A percentile compares a stretch with the other conserved stretches of the same genome.
Evolutionary conservation across 2,888 invertebrate species (phyloP).

Genomic region (Drosophila tripunctata): DNA sequence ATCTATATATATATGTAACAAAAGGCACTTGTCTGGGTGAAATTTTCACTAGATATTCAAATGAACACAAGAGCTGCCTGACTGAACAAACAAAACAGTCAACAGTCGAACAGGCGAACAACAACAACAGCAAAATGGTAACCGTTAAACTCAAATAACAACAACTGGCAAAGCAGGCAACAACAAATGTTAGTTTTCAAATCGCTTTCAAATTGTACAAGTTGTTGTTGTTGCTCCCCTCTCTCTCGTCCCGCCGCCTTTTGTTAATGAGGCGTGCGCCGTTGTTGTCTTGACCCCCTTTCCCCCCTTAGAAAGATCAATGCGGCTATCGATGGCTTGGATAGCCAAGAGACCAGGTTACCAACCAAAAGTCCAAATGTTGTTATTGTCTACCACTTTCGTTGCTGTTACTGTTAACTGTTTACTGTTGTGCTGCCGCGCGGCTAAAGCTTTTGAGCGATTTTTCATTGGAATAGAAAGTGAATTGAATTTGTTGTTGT

Average conservation of each 20-base stretch:
- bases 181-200: conserved; percentile 60
- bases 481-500: conserved; percentile 72
- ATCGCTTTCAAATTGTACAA: conserved; percentile 71
- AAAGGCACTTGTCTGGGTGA: conserved; percentile 79
- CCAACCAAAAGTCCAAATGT: conserved; percentile 51
- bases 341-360: conserved; percentile 33
- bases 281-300: conserved; percentile 45
- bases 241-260: conserved; percentile 52
- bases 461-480: conserved; percentile 81
- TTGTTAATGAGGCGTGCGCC: conserved; percentile 76
- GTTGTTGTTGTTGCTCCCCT: conserved; percentile 31
- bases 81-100: conserved; percentile 66
- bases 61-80: conserved; percentile 56
- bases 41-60: conserved; percentile 80
- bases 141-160: conserved; percentile 72
- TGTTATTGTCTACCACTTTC: conserved; percentile 69
- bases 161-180: conserved; percentile 28
- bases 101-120: conserved; percentile 57
- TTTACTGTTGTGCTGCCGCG: too few species aligned
- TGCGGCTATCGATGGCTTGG: conserved; percentile 57
- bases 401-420: conserved; percentile 65
- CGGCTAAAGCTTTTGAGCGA: conserved; percentile 65
- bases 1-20: conserved; percentile 34
- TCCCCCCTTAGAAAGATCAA: conserved; percentile 63
- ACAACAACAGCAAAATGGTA: conserved; percentile 75